These are phyloP conservation scores for Chunga burmeisteri DNA, from an alignment of 2,113 vertebrate species.

Conservation along the genomic window DNA sequence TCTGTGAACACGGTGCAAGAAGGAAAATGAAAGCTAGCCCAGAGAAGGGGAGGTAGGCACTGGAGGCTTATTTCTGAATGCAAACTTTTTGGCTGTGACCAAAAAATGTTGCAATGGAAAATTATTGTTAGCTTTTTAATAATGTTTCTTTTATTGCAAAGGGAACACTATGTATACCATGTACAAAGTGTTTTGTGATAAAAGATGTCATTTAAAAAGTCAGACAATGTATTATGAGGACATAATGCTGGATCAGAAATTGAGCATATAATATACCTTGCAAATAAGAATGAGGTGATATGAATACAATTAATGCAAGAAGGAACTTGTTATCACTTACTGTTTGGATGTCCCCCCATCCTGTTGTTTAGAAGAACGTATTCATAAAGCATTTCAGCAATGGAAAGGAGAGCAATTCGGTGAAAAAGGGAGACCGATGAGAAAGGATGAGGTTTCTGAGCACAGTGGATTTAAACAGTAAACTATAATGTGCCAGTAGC, in stretches of 20 bases:
- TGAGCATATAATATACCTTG: neutral
- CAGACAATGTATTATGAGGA: neutral
- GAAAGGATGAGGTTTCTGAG: constrained; percentile 8
- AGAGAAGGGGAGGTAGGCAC: neutral
- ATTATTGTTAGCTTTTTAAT: neutral
- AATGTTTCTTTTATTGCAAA: neutral
- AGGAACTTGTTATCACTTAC: neutral
- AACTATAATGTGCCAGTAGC: neutral
- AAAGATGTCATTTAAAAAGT: neutral
- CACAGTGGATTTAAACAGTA: constrained; percentile 1
- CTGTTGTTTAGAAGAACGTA: neutral
- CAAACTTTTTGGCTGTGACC: neutral
- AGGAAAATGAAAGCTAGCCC: neutral
- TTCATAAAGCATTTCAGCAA: neutral
- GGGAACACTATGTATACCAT: neutral
- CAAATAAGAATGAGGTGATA: neutral
- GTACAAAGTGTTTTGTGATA: neutral
- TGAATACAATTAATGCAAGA: neutral
- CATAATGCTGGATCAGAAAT: neutral
- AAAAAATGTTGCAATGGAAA: neutral
- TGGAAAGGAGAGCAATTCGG: neutral
- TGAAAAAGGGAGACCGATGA: neutral
- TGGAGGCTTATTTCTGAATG: neutral
- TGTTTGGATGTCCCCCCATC: neutral
- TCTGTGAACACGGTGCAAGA: neutral